A percentile compares a stretch with the other conserved stretches of the same genome.
Conservation (phyloP, 2,797 vertebrate species). For the Uromys caudimaculatus region DNA sequence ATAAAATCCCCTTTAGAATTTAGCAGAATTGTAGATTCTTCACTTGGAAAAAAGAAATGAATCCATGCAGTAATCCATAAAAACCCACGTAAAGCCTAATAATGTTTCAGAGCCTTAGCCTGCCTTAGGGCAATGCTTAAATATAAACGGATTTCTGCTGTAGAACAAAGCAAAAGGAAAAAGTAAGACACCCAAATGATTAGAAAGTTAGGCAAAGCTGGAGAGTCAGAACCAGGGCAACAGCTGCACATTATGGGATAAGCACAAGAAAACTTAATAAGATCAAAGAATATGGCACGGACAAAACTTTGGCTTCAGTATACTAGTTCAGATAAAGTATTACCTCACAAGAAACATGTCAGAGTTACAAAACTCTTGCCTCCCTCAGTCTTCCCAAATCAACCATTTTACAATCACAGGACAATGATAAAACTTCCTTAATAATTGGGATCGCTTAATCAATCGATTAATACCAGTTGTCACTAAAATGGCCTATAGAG, state of each 20-base stretch:
- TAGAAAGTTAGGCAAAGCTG: background rate
- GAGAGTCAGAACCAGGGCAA: background rate
- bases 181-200: background rate
- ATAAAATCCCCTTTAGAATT: background rate
- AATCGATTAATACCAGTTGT: background rate
- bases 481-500: background rate
- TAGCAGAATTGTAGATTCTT: background rate
- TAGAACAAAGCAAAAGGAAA: background rate
- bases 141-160: background rate
- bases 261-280: background rate
- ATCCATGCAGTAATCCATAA: background rate
- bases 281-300: background rate
- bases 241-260: background rate
- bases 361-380: background rate
- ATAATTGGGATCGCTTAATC: background rate
- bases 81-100: background rate
- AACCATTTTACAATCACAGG: background rate
- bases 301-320: background rate
- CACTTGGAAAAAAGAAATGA: constrained; percentile 3
- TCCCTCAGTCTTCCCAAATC: background rate
- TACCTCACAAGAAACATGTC: background rate
- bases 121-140: background rate
- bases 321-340: background rate
- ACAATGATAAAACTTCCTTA: background rate
- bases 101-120: background rate